phyloP scores from a whole-genome alignment of 2,888 invertebrate genomes.

The Rotaria sp. region DNA sequence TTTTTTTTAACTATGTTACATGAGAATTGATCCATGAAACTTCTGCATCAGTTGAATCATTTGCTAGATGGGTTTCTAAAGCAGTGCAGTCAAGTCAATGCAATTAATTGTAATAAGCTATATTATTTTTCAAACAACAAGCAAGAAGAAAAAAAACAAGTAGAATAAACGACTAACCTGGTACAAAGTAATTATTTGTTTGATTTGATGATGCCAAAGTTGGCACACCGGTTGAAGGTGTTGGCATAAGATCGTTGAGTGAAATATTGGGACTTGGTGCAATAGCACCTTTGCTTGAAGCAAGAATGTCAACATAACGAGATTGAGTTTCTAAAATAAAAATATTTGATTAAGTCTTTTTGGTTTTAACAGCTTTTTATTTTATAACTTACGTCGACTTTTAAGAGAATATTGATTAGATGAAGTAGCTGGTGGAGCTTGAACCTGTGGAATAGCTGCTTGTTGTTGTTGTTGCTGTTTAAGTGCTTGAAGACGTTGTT shows the following conservation, averaged over 20 bases:
- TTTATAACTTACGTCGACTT: neutral
- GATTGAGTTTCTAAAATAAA: neutral
- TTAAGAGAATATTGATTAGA: slow-evolving; percentile 18
- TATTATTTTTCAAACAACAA: neutral
- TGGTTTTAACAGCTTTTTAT: neutral
- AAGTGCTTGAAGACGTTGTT: neutral
- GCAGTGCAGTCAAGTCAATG: neutral
- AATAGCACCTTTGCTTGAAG: neutral
- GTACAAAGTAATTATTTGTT: slow-evolving; percentile 6
- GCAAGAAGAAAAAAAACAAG: neutral
- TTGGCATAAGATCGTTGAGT: neutral
- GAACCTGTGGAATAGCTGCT: neutral
- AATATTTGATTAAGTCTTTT: neutral
- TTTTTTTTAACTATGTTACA: neutral
- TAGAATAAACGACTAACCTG: neutral
- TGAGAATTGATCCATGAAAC: slow-evolving; percentile 23
- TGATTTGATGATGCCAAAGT: neutral
- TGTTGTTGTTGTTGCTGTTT: neutral
- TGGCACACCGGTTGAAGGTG: neutral
- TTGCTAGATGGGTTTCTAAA: neutral
- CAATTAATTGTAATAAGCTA: neutral
- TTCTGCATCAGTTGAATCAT: neutral
- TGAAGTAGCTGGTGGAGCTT: neutral
- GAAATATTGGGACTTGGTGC: neutral
- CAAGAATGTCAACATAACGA: slow-evolving; percentile 19